Base-by-base conservation (phyloP, 2,888 invertebrate genomes). In the Hypolimnas misippus region DNA sequence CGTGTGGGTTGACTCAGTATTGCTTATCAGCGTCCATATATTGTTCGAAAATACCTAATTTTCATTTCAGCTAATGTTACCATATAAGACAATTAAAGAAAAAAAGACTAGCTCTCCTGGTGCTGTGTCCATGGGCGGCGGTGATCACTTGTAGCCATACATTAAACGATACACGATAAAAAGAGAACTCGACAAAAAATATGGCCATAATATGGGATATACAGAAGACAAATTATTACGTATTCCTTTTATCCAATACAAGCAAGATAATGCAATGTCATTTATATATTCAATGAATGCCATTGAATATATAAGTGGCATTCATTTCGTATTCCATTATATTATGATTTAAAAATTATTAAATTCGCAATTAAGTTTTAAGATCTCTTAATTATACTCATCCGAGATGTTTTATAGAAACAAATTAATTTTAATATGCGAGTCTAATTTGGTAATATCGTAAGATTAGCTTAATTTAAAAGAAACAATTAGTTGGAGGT, bases 351-450 rank as follows among this genome's bases (percentile, higher is more conserved):
- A 29, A 25, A n/a, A 49, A 49, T 29, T 49, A 29, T 12, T 25
- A 49, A 49, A 19, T 49, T 29, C 49, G 29, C 29, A 49, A 29
- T 49, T 29, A 49, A 29, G 29, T 49, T 49, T 49, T 49, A 49
- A 29, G n/a, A 49, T 49, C 29, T 21, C 14, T 49, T 49, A 25
- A 29, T 49, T 49, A 49, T 29, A 49, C 25, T 25, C 25, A 49
- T 49, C 49, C 14, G 14, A 49, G 25, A 49, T 49, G 49, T 49
- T 49, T 49, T 49, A 49, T 49, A 29, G 49, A 49, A 29, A 49
- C 49, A 49, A 63, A 54, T 57, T 46, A 42, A 31, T 44, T 60
- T 62, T 63, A 63, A 51, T 57, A 46, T 40, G 63, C 66, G 66
- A 57, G 35, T 55, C 60, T 63, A 66, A 66, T 63, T 63, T 58